Evolutionary conservation across 2,797 vertebrate genomes (phyloP).

Genomic region (Hydrolagus colliei): DNA sequence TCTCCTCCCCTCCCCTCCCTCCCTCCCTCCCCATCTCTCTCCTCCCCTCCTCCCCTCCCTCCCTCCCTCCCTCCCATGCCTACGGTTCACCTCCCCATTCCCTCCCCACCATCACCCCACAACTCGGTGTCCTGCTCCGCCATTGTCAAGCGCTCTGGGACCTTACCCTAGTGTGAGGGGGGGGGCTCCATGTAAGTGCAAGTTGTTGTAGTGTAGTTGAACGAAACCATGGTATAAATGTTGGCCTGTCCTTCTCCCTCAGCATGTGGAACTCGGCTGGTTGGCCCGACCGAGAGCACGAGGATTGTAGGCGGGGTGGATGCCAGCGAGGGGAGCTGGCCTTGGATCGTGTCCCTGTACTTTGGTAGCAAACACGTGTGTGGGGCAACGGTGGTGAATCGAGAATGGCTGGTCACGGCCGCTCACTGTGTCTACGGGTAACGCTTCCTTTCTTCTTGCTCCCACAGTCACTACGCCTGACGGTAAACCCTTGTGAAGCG

Average conservation of each 20-base stretch:
- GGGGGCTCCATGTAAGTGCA: no score
- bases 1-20: no score
- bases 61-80: no score
- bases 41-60: no score
- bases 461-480: background rate
- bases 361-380: slow-evolving; percentile 57
- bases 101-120: no score
- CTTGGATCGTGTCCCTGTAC: slow-evolving; percentile 74
- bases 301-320: slow-evolving; percentile 71
- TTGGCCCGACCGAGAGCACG: background rate
- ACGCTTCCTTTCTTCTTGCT: slow-evolving; percentile 34
- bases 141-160: no score
- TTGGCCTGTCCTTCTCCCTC: background rate
- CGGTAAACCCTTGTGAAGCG: no score
- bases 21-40: no score
- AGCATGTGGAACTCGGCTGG: slow-evolving; percentile 55
- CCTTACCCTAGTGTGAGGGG: no score
- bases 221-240: background rate
- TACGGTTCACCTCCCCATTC: no score
- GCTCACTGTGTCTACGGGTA: slow-evolving; percentile 88
- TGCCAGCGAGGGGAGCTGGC: slow-evolving; percentile 71
- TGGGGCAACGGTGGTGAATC: slow-evolving; percentile 70
- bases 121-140: no score
- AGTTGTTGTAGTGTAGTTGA: no score
- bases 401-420: slow-evolving; percentile 78